Evolutionary conservation across 2,888 invertebrate genomes (phyloP), one percentile per base, ranked within the genome.

Genomic region (Papilio gigon): DNA sequence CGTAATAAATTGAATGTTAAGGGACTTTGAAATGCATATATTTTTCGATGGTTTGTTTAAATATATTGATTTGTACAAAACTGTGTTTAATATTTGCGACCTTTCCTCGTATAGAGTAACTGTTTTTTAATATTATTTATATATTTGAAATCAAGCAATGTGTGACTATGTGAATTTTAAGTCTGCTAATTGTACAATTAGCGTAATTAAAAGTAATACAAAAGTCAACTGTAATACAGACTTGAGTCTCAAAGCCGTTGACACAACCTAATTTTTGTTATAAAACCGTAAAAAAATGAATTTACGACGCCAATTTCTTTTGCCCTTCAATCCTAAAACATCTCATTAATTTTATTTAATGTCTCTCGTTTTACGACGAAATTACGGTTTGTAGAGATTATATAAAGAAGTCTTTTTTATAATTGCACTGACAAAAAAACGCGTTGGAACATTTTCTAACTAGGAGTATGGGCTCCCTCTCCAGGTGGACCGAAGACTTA

Each of bases 291-390:
- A 30, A 56, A 30, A 30, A 53, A 50, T 53, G 11, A 22, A 40
- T 64, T 53, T 53, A 64, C 27, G 40, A 40, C 53, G 12, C 25
- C 53, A 37, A 37, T 53, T 35, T 37, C 33, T 17, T 53, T 53
- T 53, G 53, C 22, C 22, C 25, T 53, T 53, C 37, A 42, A 61
- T 33, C 14, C 8, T 65, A 17, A 65, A 65, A 59, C 33, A 58
- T 44, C 44, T 59, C 22, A 44, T 59, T 59, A 25, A 33, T 58
- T 27, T 58, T 27, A 30, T 44, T 37, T 40, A 42, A 33, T 33
- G 8, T 59, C 25, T 42, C 6, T 27, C 27, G 17, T 40, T 65
- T 65, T 27, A 27, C 65, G 17, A 40, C 1, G 4, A 37, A 58
- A 56, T 65, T 30, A 22, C 35, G n/a, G 56, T 14, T 20, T 20